phyloP scores from a whole-genome alignment of 2,113 vertebrate species.

The mouse (Mus musculus) region GRCm39 chr15:84100001-84100500 shows the following conservation, averaged over 20 bases:
- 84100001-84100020: background rate
- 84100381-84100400: background rate
- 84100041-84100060: background rate
- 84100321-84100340: background rate
- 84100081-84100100: background rate
- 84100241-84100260: background rate
- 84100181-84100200: background rate
- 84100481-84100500: rapidly evolving
- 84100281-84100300: background rate
- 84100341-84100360: no score
- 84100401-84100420: background rate
- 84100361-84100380: no score
- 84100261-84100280: background rate
- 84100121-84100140: background rate
- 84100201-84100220: background rate
- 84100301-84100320: background rate
- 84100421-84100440: background rate
- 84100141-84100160: background rate
- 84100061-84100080: background rate
- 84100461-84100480: no score
- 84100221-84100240: background rate
- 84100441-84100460: no score
- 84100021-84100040: background rate
- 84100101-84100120: background rate
- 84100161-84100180: background rate